Evolutionary conservation across 2,888 invertebrate species (phyloP), one percentile per base, ranked within the genome.

Genomic region (Phymatocera aterrima): DNA sequence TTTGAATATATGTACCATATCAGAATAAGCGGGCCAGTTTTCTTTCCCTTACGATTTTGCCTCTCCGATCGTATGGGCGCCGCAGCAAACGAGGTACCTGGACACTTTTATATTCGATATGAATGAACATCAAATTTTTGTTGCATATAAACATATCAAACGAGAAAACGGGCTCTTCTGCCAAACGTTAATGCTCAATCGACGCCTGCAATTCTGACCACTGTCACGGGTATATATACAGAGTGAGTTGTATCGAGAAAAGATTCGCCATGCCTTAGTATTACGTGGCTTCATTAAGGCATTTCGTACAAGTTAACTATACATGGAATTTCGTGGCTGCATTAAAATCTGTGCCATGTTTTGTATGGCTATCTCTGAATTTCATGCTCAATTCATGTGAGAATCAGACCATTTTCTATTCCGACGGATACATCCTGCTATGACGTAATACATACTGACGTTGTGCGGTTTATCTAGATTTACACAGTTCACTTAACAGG

Each of bases 21-120:
- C 70, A 18, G 15, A 6, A 28, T 12, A 70, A 46, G 70, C 31
- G 51, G 70, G 31, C 51, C 51, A 51, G 48, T 72, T 51, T 48
- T 28, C 48, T 12, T 51, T 21, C 72, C 24, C 51, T 31, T n/a
- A 12, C 37, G 34, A 31, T 10, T 8, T n/a, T 5, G 43, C 8
- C 72, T 4, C 72, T 34, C 31, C 15, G 18, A 12, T 2, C 72
- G 51, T 21, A 51, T 18, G 34, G 72, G 64, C 72, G 51, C 72
- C 72, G 51, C 48, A 28, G 24, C 40, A 46, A 68, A 68, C 72
- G 72, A 72, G 51, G 31, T 72, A 72, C 72, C 72, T 72, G 72
- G 72, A 51, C 72, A 72, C 34, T 72, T 72, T 72, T 72, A 72
- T 72, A 34, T 34, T 51, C 72, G 72, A 72, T 72, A 72, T 72